Evolutionary conservation across 1,140 invertebrate genomes (phyloP), one percentile per base, ranked within the genome.

Genomic region (Drosophila auraria): DNA sequence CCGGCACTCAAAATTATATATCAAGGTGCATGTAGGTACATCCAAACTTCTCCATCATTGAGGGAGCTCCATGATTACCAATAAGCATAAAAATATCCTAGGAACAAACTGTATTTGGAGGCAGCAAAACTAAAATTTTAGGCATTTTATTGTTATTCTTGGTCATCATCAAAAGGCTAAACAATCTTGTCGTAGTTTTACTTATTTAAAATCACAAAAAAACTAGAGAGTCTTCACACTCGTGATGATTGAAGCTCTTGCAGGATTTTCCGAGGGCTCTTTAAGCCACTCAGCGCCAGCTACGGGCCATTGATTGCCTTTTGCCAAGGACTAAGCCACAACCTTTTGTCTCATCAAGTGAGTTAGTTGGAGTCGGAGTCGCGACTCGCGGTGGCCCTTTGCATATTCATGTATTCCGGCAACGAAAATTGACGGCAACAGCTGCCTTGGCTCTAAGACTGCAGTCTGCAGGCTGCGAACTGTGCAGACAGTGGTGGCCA

Each of bases 271-370:
- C 9, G n/a, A 60, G 47, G 23, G 47, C 45, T 23, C 47, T 69
- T 40, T 5, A 51, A 69, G 25, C 68, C 40, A 71, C 68, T 70
- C 65, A 33, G 44, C 51, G 66, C 23, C 65, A 60, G 68, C 68
- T 53, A 38, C n/a, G 69, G 70, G 45, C 54, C 68, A 61, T 73
- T 61, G 70, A 73, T 73, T 73, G 70, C 68, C 68, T 73, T 73
- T 42, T 49, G 51, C 56, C 45, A 73, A 61, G 70, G 49, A 60
- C 33, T 23, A 61, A 72, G 15, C 68, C 70, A 59, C 69, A 73
- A 51, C 70, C 70, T 73, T 73, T 73, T 73, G 70, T 73, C 70
- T 73, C 68, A 75, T 75, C 70, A 64, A 75, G 71, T 75, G 71
- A 75, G 71, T 75, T 75, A 75, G 72, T 75, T 75, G 72, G 50